These are phyloP conservation scores for Eilema depressum DNA, from an alignment of 2,888 invertebrate species.

Conservation along the genomic window DNA sequence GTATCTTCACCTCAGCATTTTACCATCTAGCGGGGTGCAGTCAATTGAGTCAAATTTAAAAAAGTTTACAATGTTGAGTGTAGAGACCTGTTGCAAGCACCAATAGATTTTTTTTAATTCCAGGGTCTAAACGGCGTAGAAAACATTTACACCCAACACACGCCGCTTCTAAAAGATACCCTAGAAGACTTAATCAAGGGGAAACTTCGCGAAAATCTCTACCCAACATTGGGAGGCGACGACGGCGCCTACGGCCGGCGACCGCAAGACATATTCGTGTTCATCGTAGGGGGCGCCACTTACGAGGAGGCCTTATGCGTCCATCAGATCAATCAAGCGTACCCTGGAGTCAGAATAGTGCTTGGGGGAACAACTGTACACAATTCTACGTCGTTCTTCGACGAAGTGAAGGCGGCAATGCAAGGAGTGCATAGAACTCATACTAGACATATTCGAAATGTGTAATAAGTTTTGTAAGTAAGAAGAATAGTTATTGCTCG, in stretches of 20 bases:
- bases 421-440: conserved; percentile 89
- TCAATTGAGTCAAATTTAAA: no score
- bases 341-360: conserved; percentile 91
- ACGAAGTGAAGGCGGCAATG: conserved; percentile 91
- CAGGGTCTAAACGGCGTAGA: conserved; percentile 97
- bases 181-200: conserved; percentile 97
- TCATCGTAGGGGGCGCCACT: conserved; percentile 98
- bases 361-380: conserved; percentile 97
- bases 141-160: conserved; percentile 99
- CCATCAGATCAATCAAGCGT: conserved; percentile 90
- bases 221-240: conserved; percentile 93
- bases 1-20: no score
- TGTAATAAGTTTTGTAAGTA: conserved; percentile 50
- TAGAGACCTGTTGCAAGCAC: not conserved
- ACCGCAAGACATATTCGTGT: conserved; percentile 97
- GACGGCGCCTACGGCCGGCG: conserved; percentile 83
- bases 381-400: conserved; percentile 93
- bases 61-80: no score
- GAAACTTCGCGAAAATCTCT: conserved; percentile 93
- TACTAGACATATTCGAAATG: conserved; percentile 84
- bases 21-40: no score
- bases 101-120: conserved; percentile 11
- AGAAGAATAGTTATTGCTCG: no score
- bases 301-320: conserved; percentile 97
- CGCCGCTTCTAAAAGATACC: conserved; percentile 95